Evolutionary conservation across 2,113 vertebrate genomes (phyloP), one percentile per base, ranked within the genome.

Genomic region (Eptatretus burgeri): DNA sequence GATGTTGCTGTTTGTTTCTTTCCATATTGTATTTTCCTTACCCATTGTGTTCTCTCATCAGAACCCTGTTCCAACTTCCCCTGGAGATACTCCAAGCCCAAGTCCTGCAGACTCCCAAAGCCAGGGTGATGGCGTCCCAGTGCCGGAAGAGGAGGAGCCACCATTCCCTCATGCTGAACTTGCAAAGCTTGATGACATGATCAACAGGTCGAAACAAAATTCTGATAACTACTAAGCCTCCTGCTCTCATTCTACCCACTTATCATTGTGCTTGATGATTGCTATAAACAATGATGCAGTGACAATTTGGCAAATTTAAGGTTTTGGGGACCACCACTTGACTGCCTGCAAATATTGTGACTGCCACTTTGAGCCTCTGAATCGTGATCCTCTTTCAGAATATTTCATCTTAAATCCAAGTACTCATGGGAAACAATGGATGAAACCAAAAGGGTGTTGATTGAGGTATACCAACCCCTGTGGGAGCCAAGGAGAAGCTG

Each of bases 181-280:
- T 77, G 91, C 89, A 70, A 98, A 98, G 76, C 76, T 98, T 76
- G 91, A 98, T 79, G 91, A 98, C 78, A 98, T 98, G 91, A 98
- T 98, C 75, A 96, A 98, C 79, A 89, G 91, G 91, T 83, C 27
- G 27, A 41, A 41, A 41, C 27, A 41, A 41, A 41, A 41, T 3
- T 3, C 27, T 41, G 27, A 41, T 41, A 41, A 41, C 27, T 41
- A 41, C 27, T 41, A 41, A 41, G 7, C 27, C 7, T 41, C 27
- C 27, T 41, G 27, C 27, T 41, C 3, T 41, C 27, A 41, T 41
- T 41, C 27, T 41, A 41, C 27, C 27, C 27, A 41, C 27, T 41
- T 41, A 41, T 41, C 27, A 41, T 41, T 41, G 27, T 41, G 27
- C 27, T 41, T 41, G 27, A 7, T 41, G 27, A 7, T 41, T 41